These are phyloP conservation scores for Sphaeramia orbicularis DNA, from an alignment of 2,797 vertebrate species.

Conservation along the genomic window DNA sequence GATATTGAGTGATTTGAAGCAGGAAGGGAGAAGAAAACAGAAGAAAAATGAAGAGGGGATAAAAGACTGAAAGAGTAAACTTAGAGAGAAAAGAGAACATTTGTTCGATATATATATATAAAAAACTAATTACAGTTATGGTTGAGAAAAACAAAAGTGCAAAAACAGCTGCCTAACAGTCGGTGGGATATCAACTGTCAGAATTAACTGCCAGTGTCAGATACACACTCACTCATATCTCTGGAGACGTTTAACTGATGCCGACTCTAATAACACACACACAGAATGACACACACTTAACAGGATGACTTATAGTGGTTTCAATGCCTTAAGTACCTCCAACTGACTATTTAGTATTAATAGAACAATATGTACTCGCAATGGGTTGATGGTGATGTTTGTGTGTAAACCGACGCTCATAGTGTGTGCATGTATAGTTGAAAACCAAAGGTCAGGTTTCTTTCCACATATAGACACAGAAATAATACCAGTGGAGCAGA, in stretches of 20 bases:
- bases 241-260: constrained; percentile 72
- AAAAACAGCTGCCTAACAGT: constrained; percentile 78
- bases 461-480: constrained; percentile 23
- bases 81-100: background rate
- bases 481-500: constrained; percentile 34
- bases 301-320: constrained; percentile 46
- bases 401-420: background rate
- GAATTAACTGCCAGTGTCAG: constrained; percentile 78
- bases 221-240: constrained; percentile 63
- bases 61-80: background rate
- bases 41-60: background rate
- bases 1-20: constrained; percentile 5
- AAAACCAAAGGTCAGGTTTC: constrained; percentile 48
- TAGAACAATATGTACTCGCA: constrained; percentile 49
- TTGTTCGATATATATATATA: no score
- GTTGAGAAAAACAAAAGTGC: constrained; percentile 64
- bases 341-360: constrained; percentile 60
- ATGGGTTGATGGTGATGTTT: constrained; percentile 11
- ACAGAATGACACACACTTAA: constrained; percentile 27
- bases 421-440: constrained; percentile 3
- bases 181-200: constrained; percentile 78
- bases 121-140: constrained; percentile 29
- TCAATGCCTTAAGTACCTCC: constrained; percentile 43
- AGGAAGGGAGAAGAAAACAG: background rate
- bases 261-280: constrained; percentile 52